These are phyloP conservation scores for Antennarius striatus DNA, from an alignment of 2,113 vertebrate genomes.

Conservation along the genomic window DNA sequence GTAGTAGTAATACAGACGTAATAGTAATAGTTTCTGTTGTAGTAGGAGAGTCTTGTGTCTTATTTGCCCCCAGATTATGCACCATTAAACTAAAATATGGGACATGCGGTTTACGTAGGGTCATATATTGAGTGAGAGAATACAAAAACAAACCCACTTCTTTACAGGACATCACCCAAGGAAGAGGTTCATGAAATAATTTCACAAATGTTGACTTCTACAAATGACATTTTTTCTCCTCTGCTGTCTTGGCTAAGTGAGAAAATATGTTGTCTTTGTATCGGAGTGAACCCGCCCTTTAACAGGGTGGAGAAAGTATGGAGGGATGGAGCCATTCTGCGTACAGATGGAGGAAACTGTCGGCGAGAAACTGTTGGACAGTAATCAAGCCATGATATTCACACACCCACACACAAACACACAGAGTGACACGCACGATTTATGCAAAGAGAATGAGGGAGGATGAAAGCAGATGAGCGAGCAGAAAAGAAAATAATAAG, in stretches of 20 bases:
- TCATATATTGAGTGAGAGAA: no score
- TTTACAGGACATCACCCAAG: no score
- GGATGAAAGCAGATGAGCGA: conserved; percentile 25
- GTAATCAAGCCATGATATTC: conserved; percentile 48
- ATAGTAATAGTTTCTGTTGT: no score
- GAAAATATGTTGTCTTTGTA: conserved; percentile 26
- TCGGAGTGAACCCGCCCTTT: conserved; percentile 31
- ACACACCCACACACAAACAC: conserved; percentile 26
- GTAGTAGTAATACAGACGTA: no score
- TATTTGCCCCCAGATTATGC: no score
- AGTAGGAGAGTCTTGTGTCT: no score
- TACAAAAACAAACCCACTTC: no score
- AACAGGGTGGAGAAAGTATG: conserved; percentile 5
- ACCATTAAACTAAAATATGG: no score
- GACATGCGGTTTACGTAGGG: no score
- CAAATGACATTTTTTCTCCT: not conserved
- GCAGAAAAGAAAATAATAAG: conserved; percentile 3
- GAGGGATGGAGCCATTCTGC: conserved; percentile 4
- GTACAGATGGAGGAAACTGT: conserved; percentile 62
- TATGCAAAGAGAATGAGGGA: conserved; percentile 36
- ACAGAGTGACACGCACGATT: conserved; percentile 17
- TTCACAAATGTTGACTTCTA: no score
- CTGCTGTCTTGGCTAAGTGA: not conserved
- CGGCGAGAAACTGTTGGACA: conserved; percentile 54
- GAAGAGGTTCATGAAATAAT: no score